Evolutionary conservation across 1,140 invertebrate genomes (phyloP).

Genomic region (Lutraria rhynchaena): DNA sequence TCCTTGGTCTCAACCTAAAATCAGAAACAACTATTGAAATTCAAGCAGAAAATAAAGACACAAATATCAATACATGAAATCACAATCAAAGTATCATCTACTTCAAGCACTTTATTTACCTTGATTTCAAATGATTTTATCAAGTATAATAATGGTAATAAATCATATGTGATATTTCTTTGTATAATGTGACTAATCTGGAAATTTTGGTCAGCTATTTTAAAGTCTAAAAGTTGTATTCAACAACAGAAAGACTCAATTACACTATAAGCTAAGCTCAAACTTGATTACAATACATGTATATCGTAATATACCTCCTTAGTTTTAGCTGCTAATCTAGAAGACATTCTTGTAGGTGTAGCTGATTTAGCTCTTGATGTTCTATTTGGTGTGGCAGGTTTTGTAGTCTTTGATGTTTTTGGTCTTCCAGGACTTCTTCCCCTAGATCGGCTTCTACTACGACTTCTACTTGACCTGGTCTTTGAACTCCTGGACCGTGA

Average conservation of each 20-base stretch:
- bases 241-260: background rate
- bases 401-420: constrained; percentile 53
- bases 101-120: no score
- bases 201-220: background rate
- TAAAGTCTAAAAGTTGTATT: background rate
- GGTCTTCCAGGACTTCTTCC: constrained; percentile 45
- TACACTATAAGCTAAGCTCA: no score
- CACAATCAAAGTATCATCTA: no score
- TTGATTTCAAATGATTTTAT: no score
- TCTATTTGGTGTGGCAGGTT: constrained; percentile 58
- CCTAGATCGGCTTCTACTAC: constrained; percentile 59
- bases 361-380: constrained; percentile 58
- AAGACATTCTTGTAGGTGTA: constrained; percentile 72
- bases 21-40: no score
- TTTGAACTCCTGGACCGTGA: constrained; percentile 60
- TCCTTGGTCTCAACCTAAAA: background rate
- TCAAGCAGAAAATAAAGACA: no score
- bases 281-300: constrained; percentile 3
- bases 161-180: no score
- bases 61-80: no score
- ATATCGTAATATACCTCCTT: constrained; percentile 3
- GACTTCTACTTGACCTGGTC: constrained; percentile 60
- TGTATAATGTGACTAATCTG: no score
- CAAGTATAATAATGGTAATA: no score
- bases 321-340: constrained; percentile 64